Percentiles rank a stretch among this genome's conserved stretches.
Conservation (phyloP, 2,113 vertebrate species). For the Crypturellus undulatus region DNA sequence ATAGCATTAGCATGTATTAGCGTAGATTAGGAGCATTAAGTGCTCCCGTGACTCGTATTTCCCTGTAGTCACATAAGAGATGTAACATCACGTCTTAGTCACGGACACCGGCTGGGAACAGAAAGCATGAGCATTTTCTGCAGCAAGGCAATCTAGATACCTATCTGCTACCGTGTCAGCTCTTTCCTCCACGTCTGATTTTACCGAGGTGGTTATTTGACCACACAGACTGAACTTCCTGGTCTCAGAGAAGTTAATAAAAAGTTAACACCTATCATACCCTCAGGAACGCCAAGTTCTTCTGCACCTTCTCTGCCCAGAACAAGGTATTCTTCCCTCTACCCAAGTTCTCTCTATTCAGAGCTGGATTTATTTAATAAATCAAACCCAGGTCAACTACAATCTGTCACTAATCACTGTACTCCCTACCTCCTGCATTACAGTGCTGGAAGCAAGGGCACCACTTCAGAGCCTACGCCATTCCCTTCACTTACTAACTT, state of each 20-base stretch:
- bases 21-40: neutral
- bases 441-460: neutral
- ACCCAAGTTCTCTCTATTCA: too few relatives aligned
- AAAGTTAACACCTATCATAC: neutral
- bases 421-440: neutral
- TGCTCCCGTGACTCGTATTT: neutral
- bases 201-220: conserved; percentile 46
- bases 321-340: neutral
- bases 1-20: neutral
- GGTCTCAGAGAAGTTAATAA: neutral
- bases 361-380: neutral
- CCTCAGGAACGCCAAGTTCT: neutral
- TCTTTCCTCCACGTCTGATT: neutral
- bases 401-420: neutral
- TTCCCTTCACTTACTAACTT: neutral
- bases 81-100: neutral
- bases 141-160: neutral
- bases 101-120: neutral
- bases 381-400: neutral
- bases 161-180: conserved; percentile 4
- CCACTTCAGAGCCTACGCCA: neutral
- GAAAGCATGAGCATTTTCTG: neutral
- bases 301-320: neutral
- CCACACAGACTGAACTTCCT: neutral
- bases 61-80: neutral